These are phyloP conservation scores for Latrodectus hesperus DNA, from an alignment of 2,888 invertebrate species.

Conservation along the genomic window DNA sequence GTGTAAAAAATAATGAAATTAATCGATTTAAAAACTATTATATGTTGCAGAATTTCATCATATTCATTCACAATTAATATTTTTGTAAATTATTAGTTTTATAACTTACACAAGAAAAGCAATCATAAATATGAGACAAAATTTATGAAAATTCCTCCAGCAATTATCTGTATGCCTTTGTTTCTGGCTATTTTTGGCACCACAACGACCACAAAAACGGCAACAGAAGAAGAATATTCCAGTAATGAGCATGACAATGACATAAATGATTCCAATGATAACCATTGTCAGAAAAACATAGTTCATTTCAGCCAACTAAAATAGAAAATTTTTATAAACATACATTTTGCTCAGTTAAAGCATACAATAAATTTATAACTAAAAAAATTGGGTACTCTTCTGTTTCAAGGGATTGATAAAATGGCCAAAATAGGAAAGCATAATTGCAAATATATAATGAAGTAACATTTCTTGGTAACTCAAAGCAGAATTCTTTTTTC, in stretches of 20 bases:
- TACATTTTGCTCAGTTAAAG: too few species aligned
- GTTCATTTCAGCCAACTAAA: conserved; percentile 60
- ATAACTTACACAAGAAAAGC: conserved; percentile 64
- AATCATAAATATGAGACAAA: conserved; percentile 64
- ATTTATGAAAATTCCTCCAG: conserved; percentile 64
- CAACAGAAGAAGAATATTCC: conserved; percentile 59
- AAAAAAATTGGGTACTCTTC: neutral
- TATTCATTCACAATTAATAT: too few species aligned
- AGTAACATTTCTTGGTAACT: neutral
- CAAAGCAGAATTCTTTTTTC: neutral
- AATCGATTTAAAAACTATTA: too few species aligned
- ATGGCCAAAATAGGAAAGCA: neutral
- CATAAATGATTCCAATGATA: conserved; percentile 53
- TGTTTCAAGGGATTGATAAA: too few species aligned
- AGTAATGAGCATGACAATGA: conserved; percentile 52
- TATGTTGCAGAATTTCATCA: too few species aligned
- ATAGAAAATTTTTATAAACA: neutral
- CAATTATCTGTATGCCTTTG: conserved; percentile 53
- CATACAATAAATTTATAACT: too few species aligned
- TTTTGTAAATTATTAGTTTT: too few species aligned
- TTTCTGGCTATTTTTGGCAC: conserved; percentile 61
- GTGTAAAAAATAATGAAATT: neutral
- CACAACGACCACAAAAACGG: conserved; percentile 59
- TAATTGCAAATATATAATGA: neutral
- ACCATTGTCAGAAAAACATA: conserved; percentile 56